Evolutionary conservation across 2,888 invertebrate species (phyloP).

Genomic region (Holacanthella duospinosa): DNA sequence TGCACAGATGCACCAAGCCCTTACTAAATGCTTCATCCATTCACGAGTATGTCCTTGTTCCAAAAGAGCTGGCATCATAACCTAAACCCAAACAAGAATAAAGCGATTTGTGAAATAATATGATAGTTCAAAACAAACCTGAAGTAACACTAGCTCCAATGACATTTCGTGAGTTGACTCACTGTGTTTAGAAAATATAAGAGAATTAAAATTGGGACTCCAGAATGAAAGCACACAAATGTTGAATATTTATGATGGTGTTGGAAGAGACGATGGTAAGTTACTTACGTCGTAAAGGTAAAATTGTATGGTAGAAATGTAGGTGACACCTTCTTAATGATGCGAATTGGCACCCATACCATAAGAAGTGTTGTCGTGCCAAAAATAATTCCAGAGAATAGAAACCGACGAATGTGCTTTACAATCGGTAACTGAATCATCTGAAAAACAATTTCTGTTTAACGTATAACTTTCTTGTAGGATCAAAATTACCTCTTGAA

Average conservation of each 20-base stretch:
- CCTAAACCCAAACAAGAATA: not conserved
- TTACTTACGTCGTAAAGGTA: slow-evolving; percentile 48
- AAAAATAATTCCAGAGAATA: slow-evolving; percentile 89
- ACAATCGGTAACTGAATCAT: slow-evolving; percentile 96
- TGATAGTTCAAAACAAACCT: slow-evolving; percentile 45
- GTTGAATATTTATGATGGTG: no score
- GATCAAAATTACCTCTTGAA: slow-evolving; percentile 56
- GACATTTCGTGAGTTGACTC: slow-evolving; percentile 78
- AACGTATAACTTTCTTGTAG: not conserved
- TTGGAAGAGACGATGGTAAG: not conserved
- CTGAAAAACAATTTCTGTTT: slow-evolving; percentile 37
- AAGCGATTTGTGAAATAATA: not conserved
- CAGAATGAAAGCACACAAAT: no score
- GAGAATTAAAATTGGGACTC: not conserved
- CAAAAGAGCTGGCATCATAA: slow-evolving; percentile 86
- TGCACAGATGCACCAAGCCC: slow-evolving; percentile 73
- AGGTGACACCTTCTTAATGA: slow-evolving; percentile 68
- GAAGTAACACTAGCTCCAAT: slow-evolving; percentile 76
- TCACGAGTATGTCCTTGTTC: slow-evolving; percentile 93
- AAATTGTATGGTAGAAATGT: slow-evolving; percentile 92
- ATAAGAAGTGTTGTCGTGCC: slow-evolving; percentile 90
- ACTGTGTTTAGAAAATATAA: slow-evolving; percentile 15
- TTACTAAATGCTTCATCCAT: slow-evolving; percentile 82
- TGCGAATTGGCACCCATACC: slow-evolving; percentile 86
- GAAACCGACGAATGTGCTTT: slow-evolving; percentile 75